These are phyloP conservation scores for Philhelius pedissequus DNA, from an alignment of 2,888 invertebrate species.

Conservation along the genomic window DNA sequence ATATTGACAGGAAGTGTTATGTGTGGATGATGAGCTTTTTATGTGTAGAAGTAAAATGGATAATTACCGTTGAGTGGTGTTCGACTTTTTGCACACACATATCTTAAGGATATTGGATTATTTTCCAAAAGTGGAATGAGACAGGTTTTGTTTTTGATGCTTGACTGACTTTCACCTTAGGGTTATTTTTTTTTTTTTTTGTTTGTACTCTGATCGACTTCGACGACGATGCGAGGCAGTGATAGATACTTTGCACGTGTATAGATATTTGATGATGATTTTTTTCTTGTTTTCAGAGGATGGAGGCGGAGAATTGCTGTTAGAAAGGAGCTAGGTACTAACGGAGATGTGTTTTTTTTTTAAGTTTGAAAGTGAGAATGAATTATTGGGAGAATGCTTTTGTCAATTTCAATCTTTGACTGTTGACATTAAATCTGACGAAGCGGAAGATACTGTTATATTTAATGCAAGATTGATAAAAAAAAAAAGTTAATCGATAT, in stretches of 20 bases:
- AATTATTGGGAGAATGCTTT: background rate
- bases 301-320: background rate
- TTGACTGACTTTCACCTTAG: constrained; percentile 32
- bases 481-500: background rate
- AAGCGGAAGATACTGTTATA: background rate
- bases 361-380: background rate
- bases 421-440: background rate
- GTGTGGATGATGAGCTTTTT: constrained; percentile 56
- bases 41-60: constrained; percentile 36
- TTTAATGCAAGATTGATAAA: background rate
- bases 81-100: constrained; percentile 51
- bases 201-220: background rate
- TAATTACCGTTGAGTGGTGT: constrained; percentile 65
- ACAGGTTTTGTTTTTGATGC: constrained; percentile 18
- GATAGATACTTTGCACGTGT: background rate
- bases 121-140: constrained; percentile 18
- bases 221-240: background rate
- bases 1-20: constrained; percentile 48
- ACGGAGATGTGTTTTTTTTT: background rate
- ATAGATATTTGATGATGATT: constrained; percentile 1
- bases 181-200: too few species aligned
- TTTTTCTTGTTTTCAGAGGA: background rate
- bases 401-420: constrained; percentile 16
- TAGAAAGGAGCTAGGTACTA: background rate
- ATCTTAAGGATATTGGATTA: constrained; percentile 65